A percentile compares a stretch with the other conserved stretches of the same genome.
Conservation (phyloP, 2,113 vertebrate species). For the Sebastes schlegelii region DNA sequence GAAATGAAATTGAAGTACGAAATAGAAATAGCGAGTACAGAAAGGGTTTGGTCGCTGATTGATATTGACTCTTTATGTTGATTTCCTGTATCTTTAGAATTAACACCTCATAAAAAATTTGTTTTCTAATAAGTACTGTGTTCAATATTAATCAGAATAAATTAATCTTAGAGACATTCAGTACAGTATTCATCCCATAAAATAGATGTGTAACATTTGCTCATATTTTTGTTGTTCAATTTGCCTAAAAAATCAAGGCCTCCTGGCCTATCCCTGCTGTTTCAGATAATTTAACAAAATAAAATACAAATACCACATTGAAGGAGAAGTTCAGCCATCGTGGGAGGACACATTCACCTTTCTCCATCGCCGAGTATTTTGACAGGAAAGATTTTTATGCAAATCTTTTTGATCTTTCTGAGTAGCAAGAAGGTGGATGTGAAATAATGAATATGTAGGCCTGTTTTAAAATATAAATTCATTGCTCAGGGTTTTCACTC, state of each 20-base stretch:
- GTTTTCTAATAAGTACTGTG: too few species aligned
- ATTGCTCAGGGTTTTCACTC: neutral
- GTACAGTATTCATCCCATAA: neutral
- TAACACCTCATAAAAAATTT: neutral
- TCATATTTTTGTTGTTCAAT: neutral
- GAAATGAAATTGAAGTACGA: constrained; percentile 1
- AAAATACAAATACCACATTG: neutral
- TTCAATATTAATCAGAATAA: neutral
- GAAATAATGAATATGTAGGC: neutral
- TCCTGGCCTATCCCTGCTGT: neutral
- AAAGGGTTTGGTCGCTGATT: neutral
- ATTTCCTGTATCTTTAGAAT: constrained; percentile 4
- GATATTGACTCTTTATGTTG: neutral
- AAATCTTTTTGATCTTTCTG: neutral
- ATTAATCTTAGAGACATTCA: too few species aligned
- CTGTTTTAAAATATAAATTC: neutral
- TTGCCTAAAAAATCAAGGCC: neutral
- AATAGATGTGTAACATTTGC: neutral
- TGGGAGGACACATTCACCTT: neutral
- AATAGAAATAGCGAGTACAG: neutral
- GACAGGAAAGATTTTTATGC: neutral
- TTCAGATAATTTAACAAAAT: neutral
- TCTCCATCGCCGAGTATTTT: neutral
- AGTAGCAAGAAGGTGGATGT: neutral
- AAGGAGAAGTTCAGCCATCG: neutral